A percentile compares a stretch with the other conserved stretches of the same genome.
phyloP scores from a whole-genome alignment of 2,113 vertebrate genomes.

The Anseranas semipalmata region DNA sequence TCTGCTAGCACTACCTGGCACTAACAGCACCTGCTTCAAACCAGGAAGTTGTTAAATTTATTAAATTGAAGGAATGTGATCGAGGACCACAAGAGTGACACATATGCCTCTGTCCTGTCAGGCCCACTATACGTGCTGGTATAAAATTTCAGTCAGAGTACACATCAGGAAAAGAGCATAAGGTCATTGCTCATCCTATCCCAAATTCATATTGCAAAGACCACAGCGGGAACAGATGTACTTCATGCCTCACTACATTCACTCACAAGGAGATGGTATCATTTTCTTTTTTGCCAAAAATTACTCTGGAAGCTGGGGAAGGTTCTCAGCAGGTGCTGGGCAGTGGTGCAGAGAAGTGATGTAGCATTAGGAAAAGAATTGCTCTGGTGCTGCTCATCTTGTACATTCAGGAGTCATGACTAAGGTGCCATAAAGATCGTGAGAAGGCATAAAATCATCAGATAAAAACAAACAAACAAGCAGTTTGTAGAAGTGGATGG shows the following conservation, averaged over 20 bases:
- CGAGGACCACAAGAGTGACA: not conserved
- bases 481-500: not conserved
- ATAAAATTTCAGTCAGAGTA: not conserved
- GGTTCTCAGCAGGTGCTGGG: not conserved
- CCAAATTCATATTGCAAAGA: not conserved
- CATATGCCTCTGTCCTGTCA: rapidly evolving
- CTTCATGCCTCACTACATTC: not conserved
- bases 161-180: not conserved
- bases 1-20: not conserved
- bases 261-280: not conserved
- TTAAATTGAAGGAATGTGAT: not conserved
- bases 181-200: not conserved
- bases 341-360: not conserved
- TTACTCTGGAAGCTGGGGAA: not conserved
- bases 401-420: not conserved
- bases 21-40: not conserved
- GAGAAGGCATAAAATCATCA: not conserved
- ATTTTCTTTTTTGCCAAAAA: not conserved
- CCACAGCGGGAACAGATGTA: rapidly evolving
- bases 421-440: not conserved
- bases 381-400: not conserved
- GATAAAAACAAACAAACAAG: slow-evolving; percentile 7
- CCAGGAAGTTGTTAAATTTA: not conserved
- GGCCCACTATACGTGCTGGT: too few species aligned
- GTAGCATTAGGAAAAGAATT: not conserved